Evolutionary conservation across 2,888 invertebrate species (phyloP).

Genomic region (Heteropelma amictum): DNA sequence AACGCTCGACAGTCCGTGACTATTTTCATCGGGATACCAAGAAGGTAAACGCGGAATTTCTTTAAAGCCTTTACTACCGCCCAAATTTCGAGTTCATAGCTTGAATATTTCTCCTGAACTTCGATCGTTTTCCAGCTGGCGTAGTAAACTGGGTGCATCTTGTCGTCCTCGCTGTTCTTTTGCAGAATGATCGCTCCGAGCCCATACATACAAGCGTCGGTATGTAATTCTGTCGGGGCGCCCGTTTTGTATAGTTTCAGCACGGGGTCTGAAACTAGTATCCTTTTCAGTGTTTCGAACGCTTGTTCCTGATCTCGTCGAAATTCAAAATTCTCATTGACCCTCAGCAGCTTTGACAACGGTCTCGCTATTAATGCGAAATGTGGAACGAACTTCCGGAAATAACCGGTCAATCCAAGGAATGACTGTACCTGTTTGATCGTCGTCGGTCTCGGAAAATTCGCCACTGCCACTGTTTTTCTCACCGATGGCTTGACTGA

Average conservation of each 20-base stretch:
- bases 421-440: constrained; percentile 48
- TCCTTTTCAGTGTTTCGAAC: constrained; percentile 39
- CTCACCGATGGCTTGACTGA: constrained; percentile 21
- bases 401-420: constrained; percentile 56
- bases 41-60: constrained; percentile 14
- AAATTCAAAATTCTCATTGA: constrained; percentile 49
- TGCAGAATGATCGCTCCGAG: constrained; percentile 39
- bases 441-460: constrained; percentile 44
- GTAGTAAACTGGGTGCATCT: constrained; percentile 21
- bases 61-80: not conserved
- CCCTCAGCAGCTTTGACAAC: constrained; percentile 60
- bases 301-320: constrained; percentile 22
- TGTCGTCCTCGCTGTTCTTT: not conserved
- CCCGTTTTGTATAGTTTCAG: constrained; percentile 13
- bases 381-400: constrained; percentile 50
- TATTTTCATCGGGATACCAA: constrained; percentile 8
- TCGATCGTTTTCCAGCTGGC: constrained; percentile 21
- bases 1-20: constrained; percentile 21
- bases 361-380: constrained; percentile 60
- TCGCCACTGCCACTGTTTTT: constrained; percentile 47
- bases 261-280: constrained; percentile 11
- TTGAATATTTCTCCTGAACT: constrained; percentile 6
- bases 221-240: constrained; percentile 7
- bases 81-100: constrained; percentile 47
- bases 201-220: constrained; percentile 45